Evolutionary conservation across 2,113 vertebrate species (phyloP), one percentile per base, ranked within the genome.

Genomic region (Campylorhamphus procurvoides): DNA sequence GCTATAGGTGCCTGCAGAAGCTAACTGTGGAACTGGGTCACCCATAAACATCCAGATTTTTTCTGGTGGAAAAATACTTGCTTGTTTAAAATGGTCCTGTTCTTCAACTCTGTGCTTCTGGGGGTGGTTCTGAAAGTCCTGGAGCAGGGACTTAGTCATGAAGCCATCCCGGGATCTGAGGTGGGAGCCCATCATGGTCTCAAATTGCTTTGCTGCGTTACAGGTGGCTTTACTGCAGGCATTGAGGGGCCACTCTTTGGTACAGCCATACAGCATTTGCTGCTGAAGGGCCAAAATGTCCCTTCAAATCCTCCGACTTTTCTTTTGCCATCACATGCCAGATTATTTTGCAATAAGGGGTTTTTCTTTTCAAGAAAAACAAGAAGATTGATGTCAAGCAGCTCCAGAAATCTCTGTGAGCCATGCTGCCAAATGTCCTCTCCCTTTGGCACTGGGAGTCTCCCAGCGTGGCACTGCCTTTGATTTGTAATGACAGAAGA

Each of bases 81-180:
- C 18, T 39, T 73, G 5, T 49, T 72, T 59, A 7, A 76, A 80
- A 58, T 28, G 1, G 7, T 33, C 47, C 13, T 13, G 19, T 25
- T 92, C 7, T 27, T 64, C 59, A 89, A 1, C 10, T 4, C 20
- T 68, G 3, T 66, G 3, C 12, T 33, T 46, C 24, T 40, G 2
- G 2, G 1, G 3, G 7, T 18, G 1, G 1, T 56, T 7, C 44
- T 47, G 17, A 60, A 87, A 44, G 7, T 17, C 5, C 2, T 10
- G 3, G 8, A 40, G 7, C 5, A 60, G 16, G 6, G 7, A 6
- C 44, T 77, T 59, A 55, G 28, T 63, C 17, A 42, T 62, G n/a
- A 84, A 80, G 3, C 15, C 7, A 17, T 64, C 8, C 15, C 63
- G 24, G 12, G 25, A 7, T 74, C 66, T 1, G 10, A 9, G 4